These are phyloP conservation scores for Amiota minor DNA, from an alignment of 2,888 invertebrate genomes.

Conservation along the genomic window DNA sequence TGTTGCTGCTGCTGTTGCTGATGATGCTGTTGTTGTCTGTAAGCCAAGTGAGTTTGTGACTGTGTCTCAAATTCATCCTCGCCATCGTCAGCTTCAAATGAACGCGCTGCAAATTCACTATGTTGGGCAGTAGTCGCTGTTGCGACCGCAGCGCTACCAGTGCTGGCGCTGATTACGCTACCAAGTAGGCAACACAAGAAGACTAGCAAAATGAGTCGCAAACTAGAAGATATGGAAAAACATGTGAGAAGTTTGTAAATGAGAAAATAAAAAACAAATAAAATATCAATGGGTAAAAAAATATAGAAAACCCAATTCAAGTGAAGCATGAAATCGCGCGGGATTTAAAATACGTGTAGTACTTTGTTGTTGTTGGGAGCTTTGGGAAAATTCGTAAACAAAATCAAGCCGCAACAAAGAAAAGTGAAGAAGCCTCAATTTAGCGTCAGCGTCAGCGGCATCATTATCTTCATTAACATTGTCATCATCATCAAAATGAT, in stretches of 20 bases:
- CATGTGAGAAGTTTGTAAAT: background rate
- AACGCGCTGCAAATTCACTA: conserved; percentile 68
- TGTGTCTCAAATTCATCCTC: conserved; percentile 71
- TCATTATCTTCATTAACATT: background rate
- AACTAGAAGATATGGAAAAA: conserved; percentile 51
- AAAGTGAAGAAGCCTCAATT: conserved; percentile 12
- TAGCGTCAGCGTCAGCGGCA: background rate
- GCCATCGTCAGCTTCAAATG: conserved; percentile 61
- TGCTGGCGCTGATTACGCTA: conserved; percentile 55
- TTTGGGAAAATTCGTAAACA: background rate
- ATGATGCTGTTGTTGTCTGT: conserved; percentile 54
- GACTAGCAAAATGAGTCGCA: conserved; percentile 63
- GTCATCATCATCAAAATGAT: background rate
- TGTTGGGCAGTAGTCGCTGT: conserved; percentile 68
- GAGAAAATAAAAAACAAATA: conserved; percentile 16
- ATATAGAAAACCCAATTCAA: background rate
- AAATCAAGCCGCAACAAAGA: background rate
- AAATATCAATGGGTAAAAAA: conserved; percentile 22
- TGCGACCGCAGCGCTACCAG: conserved; percentile 53
- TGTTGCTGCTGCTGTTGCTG: conserved; percentile 54
- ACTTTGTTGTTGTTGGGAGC: background rate
- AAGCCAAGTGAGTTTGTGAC: conserved; percentile 72
- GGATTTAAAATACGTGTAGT: background rate
- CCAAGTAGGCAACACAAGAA: conserved; percentile 58
- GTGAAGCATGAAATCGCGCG: conserved; percentile 37